Evolutionary conservation across 2,888 invertebrate species (phyloP), one percentile per base, ranked within the genome.

Genomic region (Hypolimnas misippus): DNA sequence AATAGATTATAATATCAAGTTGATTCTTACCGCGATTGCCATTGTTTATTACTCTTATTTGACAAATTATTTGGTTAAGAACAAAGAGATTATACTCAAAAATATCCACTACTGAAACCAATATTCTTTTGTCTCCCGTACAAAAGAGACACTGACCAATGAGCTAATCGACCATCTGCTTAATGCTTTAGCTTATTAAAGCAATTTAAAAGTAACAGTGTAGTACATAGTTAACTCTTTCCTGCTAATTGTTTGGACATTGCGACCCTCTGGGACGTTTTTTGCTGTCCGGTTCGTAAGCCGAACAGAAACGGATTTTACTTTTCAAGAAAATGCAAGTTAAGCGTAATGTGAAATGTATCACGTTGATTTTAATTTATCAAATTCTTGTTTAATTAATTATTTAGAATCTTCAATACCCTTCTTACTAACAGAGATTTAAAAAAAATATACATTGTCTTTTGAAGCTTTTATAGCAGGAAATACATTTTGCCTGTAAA

Each of bases 211-310:
- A 42, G 17, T 42, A 42, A 17, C 42, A 42, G 17, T 42, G 16
- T 42, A 19, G 8, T 2, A 17, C 17, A 42, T 17, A 17, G 3
- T 19, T 19, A 42, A 17, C n/a, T 21, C 4, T 46, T 21, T 46
- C 12, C 44, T 21, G 12, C 19, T 46, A 46, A 46, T 46, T 46
- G 21, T n/a, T 46, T 46, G 44, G 21, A 46, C 44, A 19, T 10
- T 10, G 6, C 1, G 12, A n/a, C 0, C 19, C 44, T n/a, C 21
- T 1, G 12, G 21, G 44, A 19, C 10, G 44, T 12, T 10, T 38
- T 38, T 38, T n/a, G 12, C 4, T 46, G 44, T 46, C 21, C 44
- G 4, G 21, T 21, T 12, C 44, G 44, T 10, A 21, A 21, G 12
- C 10, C 44, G 10, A 42, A 3, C 17, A 12, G 35, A n/a, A 38